These are phyloP conservation scores for Halichoeres trimaculatus DNA, from an alignment of 2,113 vertebrate species.

Conservation along the genomic window DNA sequence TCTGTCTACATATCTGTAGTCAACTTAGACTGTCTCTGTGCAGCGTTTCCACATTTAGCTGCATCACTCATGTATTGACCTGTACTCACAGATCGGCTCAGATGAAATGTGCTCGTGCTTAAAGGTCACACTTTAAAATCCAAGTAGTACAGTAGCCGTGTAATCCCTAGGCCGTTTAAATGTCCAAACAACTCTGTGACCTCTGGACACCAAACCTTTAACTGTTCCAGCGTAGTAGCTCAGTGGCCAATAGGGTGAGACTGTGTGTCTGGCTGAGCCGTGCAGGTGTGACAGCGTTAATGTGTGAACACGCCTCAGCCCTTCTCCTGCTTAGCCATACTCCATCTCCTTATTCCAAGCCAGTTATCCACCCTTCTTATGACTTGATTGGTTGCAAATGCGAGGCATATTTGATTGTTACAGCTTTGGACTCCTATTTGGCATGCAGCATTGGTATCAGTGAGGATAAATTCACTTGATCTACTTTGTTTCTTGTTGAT, in stretches of 20 bases:
- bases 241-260: conserved; percentile 45
- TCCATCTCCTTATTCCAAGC: conserved; percentile 53
- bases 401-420: conserved; percentile 29
- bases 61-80: conserved; percentile 48
- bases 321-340: conserved; percentile 37
- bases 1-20: background rate
- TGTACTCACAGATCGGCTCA: conserved; percentile 54
- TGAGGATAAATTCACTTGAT: conserved; percentile 14
- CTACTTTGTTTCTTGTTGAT: conserved; percentile 20
- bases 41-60: conserved; percentile 29
- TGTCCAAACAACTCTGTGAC: conserved; percentile 61
- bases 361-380: conserved; percentile 39
- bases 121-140: conserved; percentile 68
- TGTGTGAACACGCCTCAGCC: conserved; percentile 46
- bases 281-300: conserved; percentile 70
- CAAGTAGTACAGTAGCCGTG: conserved; percentile 55
- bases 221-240: conserved; percentile 61
- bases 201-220: conserved; percentile 72
- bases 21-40: conserved; percentile 12
- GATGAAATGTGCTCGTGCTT: conserved; percentile 63
- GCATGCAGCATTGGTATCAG: background rate
- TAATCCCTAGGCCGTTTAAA: conserved; percentile 62
- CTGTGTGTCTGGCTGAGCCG: conserved; percentile 19
- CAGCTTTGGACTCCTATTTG: conserved; percentile 33
- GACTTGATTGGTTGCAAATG: conserved; percentile 38